Evolutionary conservation across 2,888 invertebrate species (phyloP), one percentile per base, ranked within the genome.

Genomic region (Teleiodes luculella): DNA sequence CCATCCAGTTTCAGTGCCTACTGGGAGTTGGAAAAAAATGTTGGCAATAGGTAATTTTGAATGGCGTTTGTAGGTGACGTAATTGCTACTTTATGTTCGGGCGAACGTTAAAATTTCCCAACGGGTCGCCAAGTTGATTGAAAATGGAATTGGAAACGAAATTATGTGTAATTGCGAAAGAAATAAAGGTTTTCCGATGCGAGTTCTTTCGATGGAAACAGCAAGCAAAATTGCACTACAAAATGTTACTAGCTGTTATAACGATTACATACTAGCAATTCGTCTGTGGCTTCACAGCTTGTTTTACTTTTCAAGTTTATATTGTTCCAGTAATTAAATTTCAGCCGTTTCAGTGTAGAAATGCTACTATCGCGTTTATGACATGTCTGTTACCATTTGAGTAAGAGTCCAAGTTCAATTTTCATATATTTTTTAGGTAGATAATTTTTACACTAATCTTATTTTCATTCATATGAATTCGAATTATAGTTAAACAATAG

Each of bases 1-100:
- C 87, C 76, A 87, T 76, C 74, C 72, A 72, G 81, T 85, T 86
- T 80, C 78, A 72, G 81, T 89, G 88, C 89, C 89, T 89, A 89
- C 89, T 67, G 89, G 89, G 89, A 88, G 62, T 87, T 86, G 80
- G 80, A 63, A 82, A 86, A 83, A 85, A 82, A 75, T 86, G 80
- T 81, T 83, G 72, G 80, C 78, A 78, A 83, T 86, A 83, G 81
- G 87, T 86, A 87, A 87, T 88, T 86, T 82, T 76, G 80, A 76
- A 81, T 73, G 74, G 78, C 79, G 80, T 84, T 82, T 70, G 73
- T 74, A 75, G 76, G 80, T 78, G 78, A 83, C 75, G 78, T 84
- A 87, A 87, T 86, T 82, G 82, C 72, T 66, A 76, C 75, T 86
- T 85, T 85, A 86, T 80, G 77, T 68, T 71, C 65, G 63, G 62